phyloP scores from a whole-genome alignment of 1,140 invertebrate species.

The Harlomillsia oculata region DNA sequence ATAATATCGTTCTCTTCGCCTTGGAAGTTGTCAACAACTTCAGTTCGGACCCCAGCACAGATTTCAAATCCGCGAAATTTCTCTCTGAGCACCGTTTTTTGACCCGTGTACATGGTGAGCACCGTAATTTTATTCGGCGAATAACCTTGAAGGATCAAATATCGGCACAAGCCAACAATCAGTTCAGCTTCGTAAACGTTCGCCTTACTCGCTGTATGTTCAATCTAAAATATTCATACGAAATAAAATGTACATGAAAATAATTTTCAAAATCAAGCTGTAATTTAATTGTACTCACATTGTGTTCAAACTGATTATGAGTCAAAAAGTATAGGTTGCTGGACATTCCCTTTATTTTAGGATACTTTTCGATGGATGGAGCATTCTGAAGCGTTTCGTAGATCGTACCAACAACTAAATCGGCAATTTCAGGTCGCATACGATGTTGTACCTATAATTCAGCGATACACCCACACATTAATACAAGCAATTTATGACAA shows the following conservation, averaged over 20 bases:
- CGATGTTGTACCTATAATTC: constrained; percentile 25
- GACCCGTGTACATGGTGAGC: constrained; percentile 55
- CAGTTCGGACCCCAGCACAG: constrained; percentile 46
- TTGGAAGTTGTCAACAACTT: constrained; percentile 71
- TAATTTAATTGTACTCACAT: constrained; percentile 10
- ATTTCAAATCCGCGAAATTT: constrained; percentile 29
- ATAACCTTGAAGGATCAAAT: constrained; percentile 53
- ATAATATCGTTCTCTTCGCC: constrained; percentile 79
- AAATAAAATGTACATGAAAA: not conserved
- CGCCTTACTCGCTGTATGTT: constrained; percentile 45
- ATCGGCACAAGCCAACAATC: constrained; percentile 46
- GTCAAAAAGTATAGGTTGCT: constrained; percentile 36
- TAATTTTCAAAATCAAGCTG: not conserved
- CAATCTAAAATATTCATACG: constrained; percentile 29
- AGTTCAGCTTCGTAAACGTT: constrained; percentile 53
- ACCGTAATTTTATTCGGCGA: constrained; percentile 52
- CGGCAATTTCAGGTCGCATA: constrained; percentile 36
- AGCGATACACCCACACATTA: not conserved
- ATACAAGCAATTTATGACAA: too few species aligned
- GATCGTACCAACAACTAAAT: constrained; percentile 32
- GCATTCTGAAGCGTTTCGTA: constrained; percentile 34
- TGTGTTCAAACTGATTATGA: constrained; percentile 27
- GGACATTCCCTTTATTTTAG: constrained; percentile 28
- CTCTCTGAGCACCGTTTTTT: constrained; percentile 36
- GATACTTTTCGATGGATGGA: constrained; percentile 25